Conservation (phyloP, 2,113 vertebrate species). For the Ptyas mucosa region DNA sequence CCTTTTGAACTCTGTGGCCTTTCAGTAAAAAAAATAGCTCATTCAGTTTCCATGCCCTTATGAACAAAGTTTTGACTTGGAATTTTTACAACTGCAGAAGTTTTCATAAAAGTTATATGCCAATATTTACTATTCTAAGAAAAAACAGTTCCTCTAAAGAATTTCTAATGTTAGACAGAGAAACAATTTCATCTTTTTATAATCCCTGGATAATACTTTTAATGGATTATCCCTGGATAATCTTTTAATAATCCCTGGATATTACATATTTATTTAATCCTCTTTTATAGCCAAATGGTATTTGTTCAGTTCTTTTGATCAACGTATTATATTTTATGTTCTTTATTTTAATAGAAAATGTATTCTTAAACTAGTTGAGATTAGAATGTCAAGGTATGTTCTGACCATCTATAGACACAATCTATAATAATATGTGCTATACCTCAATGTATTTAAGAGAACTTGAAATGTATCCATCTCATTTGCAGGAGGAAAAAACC, state of each 20-base stretch:
- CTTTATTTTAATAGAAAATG: not conserved
- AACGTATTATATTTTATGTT: not conserved
- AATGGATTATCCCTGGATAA: not conserved
- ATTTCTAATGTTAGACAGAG: not conserved
- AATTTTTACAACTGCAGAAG: not conserved
- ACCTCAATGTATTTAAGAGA: not conserved
- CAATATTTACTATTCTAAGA: not conserved
- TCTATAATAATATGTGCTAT: not conserved
- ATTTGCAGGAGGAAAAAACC: not conserved
- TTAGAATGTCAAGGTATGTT: not conserved
- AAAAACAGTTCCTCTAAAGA: not conserved
- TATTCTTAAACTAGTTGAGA: not conserved
- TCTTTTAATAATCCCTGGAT: not conserved
- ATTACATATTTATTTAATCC: not conserved
- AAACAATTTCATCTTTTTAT: not conserved
- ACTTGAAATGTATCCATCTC: not conserved
- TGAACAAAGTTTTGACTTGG: not conserved
- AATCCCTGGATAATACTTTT: not conserved
- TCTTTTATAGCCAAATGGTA: not conserved
- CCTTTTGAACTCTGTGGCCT: slow-evolving; percentile 1
- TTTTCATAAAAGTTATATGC: not conserved
- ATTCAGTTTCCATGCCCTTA: not conserved
- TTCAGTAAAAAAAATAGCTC: not conserved
- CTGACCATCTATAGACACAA: not conserved
- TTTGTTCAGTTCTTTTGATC: not conserved